Conservation (phyloP, 2,888 invertebrate genomes). For the Ochropleura plecta region DNA sequence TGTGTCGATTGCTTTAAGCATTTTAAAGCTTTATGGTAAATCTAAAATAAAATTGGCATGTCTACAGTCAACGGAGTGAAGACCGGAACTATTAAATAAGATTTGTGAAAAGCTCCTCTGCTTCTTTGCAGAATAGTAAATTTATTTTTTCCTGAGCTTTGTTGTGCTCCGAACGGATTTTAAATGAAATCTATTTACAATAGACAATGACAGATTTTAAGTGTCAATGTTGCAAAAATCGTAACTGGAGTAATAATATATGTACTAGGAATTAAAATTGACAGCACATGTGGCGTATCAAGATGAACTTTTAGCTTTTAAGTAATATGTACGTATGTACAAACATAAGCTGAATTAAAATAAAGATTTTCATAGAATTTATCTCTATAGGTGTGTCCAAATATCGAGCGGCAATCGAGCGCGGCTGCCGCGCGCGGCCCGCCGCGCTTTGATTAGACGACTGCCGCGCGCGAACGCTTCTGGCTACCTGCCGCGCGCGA, state of each 20-base stretch:
- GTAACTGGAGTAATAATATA: slow-evolving; percentile 52
- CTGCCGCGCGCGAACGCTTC: too few relatives aligned
- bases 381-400: too few relatives aligned
- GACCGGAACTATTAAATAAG: slow-evolving; percentile 70
- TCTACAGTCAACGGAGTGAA: slow-evolving; percentile 46
- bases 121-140: slow-evolving; percentile 72
- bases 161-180: slow-evolving; percentile 66
- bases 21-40: background rate
- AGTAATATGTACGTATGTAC: background rate
- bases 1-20: background rate
- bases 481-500: too few relatives aligned
- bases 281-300: background rate
- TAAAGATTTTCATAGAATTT: background rate
- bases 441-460: too few relatives aligned
- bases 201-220: slow-evolving; percentile 6
- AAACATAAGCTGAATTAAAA: slow-evolving; percentile 7
- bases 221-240: slow-evolving; percentile 64
- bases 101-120: slow-evolving; percentile 71
- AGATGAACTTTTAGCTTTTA: slow-evolving; percentile 8
- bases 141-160: slow-evolving; percentile 73
- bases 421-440: too few relatives aligned
- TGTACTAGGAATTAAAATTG: slow-evolving; percentile 53
- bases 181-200: slow-evolving; percentile 50
- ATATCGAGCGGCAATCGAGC: too few relatives aligned
- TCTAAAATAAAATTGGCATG: slow-evolving; percentile 13